Evolutionary conservation across 2,797 vertebrate genomes (phyloP), one percentile per base, ranked within the genome.

Genomic region (Myotis vivesi): DNA sequence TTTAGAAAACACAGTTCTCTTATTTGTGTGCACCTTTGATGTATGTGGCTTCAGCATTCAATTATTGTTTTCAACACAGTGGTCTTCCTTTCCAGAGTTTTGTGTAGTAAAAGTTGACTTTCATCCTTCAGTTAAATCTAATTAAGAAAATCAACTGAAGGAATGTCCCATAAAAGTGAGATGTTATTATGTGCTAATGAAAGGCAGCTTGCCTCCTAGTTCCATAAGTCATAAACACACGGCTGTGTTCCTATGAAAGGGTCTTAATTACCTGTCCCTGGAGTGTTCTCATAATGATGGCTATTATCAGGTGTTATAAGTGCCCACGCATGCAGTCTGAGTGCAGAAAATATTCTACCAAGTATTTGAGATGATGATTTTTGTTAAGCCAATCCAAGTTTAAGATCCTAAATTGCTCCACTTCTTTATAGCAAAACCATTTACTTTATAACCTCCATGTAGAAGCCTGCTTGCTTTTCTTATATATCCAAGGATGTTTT

Each of bases 71-170:
- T 82, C 69, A 82, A 25, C 19, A 44, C 20, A 8, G 11, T 4
- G 19, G 1, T 38, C 73, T 72, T 85, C 87, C 81, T 79, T 94
- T 76, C 44, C 44, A 87, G 82, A 85, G 53, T 38, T 92, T 53
- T 75, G 86, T 59, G 46, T 69, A 82, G 85, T 55, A 53, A 46
- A 73, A 51, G 10, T 77, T 77, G 80, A 94, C 97, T 96, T 96
- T 91, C 87, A 95, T 96, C 95, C 89, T 96, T 95, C 51, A 69
- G 91, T 89, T 88, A 91, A 94, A 94, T 94, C 75, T 95, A 94
- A 96, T 94, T 96, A 94, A 79, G 80, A 76, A 94, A 95, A 84
- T 75, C 89, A 80, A 64, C 69, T 19, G 49, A 89, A 91, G 88
- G 75, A 84, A 95, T 25, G 36, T 72, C 80, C 71, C 83, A 89